Evolutionary conservation across 1,140 invertebrate species (phyloP).

Genomic region (Chymomyza costata): DNA sequence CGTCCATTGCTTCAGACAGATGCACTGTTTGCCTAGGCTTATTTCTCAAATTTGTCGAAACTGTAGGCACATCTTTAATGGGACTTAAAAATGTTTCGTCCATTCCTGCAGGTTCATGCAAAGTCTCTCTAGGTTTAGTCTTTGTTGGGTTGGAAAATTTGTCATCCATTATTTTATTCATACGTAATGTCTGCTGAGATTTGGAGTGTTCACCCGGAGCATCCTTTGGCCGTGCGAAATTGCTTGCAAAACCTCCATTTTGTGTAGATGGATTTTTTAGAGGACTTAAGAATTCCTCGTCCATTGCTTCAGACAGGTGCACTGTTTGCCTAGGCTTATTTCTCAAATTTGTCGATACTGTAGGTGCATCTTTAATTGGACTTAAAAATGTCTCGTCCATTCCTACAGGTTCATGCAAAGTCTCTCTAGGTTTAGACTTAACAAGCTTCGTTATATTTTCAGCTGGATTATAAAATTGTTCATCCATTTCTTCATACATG

Average conservation of each 20-base stretch:
- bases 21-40: conserved; percentile 1
- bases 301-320: conserved; percentile 9
- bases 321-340: conserved; percentile 3
- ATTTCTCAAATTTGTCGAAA: neutral
- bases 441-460: conserved; percentile 1
- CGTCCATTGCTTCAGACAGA: conserved; percentile 2
- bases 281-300: conserved; percentile 1
- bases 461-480: conserved; percentile 13
- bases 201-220: too few species aligned
- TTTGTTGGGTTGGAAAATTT: neutral
- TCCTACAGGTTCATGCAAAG: conserved; percentile 3
- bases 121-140: neutral
- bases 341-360: neutral
- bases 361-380: neutral
- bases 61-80: too few species aligned
- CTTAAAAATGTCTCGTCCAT: too few species aligned
- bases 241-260: too few species aligned
- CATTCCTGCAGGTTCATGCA: conserved; percentile 11
- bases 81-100: neutral
- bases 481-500: conserved; percentile 32
- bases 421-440: conserved; percentile 1
- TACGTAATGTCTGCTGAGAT: conserved; percentile 6
- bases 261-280: too few species aligned
- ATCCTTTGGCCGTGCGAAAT: too few species aligned
- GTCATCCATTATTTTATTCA: conserved; percentile 12